Evolutionary conservation across 2,888 invertebrate species (phyloP).

Genomic region (Azorinus chamasolen): DNA sequence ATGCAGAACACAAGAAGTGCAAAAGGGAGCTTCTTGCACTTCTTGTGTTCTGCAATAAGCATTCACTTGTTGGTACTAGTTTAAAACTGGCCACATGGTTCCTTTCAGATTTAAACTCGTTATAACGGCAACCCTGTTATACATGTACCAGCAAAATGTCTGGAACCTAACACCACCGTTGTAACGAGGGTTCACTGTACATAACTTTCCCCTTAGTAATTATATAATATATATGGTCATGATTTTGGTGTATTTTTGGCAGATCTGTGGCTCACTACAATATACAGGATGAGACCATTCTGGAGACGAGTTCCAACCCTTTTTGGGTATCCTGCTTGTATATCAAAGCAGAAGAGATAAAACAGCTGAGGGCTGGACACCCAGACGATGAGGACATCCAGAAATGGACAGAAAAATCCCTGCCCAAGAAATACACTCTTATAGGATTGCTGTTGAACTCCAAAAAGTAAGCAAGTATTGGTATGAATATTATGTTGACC

Average conservation of each 20-base stretch:
- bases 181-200: no score
- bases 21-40: no score
- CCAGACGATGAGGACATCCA: conserved; percentile 58
- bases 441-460: conserved; percentile 66
- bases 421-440: conserved; percentile 64
- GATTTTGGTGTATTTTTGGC: conserved; percentile 6
- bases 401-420: conserved; percentile 66
- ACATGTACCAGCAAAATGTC: no score
- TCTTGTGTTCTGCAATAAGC: no score
- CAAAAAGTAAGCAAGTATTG: conserved; percentile 70
- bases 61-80: no score
- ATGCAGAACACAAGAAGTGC: no score
- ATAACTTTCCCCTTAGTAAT: no score
- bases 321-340: conserved; percentile 68
- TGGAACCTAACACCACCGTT: no score
- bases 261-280: conserved; percentile 73
- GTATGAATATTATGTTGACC: not conserved
- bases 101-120: no score
- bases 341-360: conserved; percentile 65
- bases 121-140: no score
- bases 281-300: conserved; percentile 64
- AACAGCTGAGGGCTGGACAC: conserved; percentile 50
- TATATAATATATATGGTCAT: no score
- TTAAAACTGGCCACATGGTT: no score
- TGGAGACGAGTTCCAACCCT: conserved; percentile 72